phyloP scores from a whole-genome alignment of 2,113 vertebrate species.

The Choloepus hoffmanni region DNA sequence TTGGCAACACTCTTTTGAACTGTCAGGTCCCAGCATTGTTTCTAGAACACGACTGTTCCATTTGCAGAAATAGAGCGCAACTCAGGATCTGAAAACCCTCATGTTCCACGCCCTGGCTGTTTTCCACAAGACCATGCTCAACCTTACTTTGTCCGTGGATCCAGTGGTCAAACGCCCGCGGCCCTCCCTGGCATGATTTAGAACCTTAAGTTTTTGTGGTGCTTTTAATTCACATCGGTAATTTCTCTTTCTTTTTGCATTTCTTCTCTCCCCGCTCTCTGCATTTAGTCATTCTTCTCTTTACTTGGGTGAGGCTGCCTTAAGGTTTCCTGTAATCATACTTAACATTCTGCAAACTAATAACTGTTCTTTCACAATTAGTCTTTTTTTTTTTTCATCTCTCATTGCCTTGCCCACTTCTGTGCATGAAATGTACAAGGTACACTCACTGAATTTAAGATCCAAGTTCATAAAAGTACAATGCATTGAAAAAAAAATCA shows the following conservation, averaged over 20 bases:
- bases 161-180: neutral
- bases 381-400: neutral
- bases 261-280: conserved; percentile 68
- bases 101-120: neutral
- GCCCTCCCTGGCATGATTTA: conserved; percentile 69
- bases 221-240: conserved; percentile 61
- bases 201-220: conserved; percentile 46
- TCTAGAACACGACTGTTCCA: conserved; percentile 33
- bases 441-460: conserved; percentile 67
- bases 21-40: neutral
- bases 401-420: neutral
- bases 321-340: conserved; percentile 59
- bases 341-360: conserved; percentile 75
- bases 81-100: conserved; percentile 55
- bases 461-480: conserved; percentile 65
- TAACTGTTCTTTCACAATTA: conserved; percentile 65
- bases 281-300: conserved; percentile 61
- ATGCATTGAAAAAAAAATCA: conserved; percentile 64
- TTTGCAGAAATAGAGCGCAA: conserved; percentile 60
- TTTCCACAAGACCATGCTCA: conserved; percentile 25
- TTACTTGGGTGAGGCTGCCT: conserved; percentile 14
- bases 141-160: conserved; percentile 11
- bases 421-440: neutral
- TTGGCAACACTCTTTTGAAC: neutral
- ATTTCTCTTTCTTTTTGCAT: conserved; percentile 60